Percentiles rank a stretch among this genome's conserved stretches.
phyloP scores from a whole-genome alignment of 2,888 invertebrate genomes.

The Tetranychus truncatus region DNA sequence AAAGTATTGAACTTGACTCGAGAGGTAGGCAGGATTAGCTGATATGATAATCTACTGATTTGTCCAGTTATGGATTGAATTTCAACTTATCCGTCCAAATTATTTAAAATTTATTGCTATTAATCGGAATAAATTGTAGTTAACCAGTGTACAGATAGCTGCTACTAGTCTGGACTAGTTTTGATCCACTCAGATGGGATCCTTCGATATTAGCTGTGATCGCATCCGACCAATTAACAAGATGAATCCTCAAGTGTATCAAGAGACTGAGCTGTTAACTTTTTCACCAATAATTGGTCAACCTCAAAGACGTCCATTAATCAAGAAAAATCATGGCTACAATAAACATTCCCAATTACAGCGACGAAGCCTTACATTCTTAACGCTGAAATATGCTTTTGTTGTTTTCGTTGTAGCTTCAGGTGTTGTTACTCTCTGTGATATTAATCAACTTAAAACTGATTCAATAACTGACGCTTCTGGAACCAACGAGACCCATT shows the following conservation, averaged over 20 bases:
- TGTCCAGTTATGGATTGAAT: too few species aligned
- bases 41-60: too few species aligned
- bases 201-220: not conserved
- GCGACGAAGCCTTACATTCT: not conserved
- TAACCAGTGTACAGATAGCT: not conserved
- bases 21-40: too few species aligned
- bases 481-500: not conserved
- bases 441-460: slow-evolving; percentile 2
- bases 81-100: too few species aligned
- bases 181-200: not conserved
- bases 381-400: slow-evolving; percentile 6
- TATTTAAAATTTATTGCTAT: not conserved
- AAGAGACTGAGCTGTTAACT: slow-evolving; percentile 9
- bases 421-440: not conserved
- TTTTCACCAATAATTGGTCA: not conserved
- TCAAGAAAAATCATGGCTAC: not conserved
- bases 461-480: not conserved
- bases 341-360: slow-evolving; percentile 1
- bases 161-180: not conserved
- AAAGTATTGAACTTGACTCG: too few species aligned
- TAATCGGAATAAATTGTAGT: not conserved
- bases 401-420: not conserved
- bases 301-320: not conserved
- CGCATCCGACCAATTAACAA: not conserved
- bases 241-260: not conserved